Evolutionary conservation across 2,113 vertebrate genomes (phyloP), one percentile per base, ranked within the genome.

Genomic region (Heterochromis multidens): DNA sequence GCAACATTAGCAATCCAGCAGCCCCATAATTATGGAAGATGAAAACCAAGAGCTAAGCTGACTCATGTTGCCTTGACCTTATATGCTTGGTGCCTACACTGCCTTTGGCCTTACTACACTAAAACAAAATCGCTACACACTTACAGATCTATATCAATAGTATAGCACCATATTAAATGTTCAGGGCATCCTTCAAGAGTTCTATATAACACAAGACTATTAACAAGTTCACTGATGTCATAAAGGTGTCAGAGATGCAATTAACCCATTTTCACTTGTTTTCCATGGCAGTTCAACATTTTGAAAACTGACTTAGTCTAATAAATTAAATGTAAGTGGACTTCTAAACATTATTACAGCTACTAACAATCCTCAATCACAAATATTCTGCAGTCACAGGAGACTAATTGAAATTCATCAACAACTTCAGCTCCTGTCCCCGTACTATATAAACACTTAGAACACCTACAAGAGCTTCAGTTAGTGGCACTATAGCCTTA

Each of bases 1-100:
- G 87, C 67, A 72, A 16, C 79, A 81, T 87, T 76, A 61, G 58
- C 60, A 52, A 67, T 63, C 23, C 60, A 72, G 77, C 43, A 72
- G 54, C 17, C 23, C 2, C 65, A 79, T 83, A 63, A 85, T 90
- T 88, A 90, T 90, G 63, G 35, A 85, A 79, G 77, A 70, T 43
- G 19, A 83, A 83, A 90, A 84, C 35, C 33, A 83, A 43, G 58
- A 65, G 35, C 33, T 65, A 67, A 81, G 58, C 83, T 85, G 29
- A 54, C 54, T 89, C 76, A 23, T 49, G 25, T 77, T 81, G 52
- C 49, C 62, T 77, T 80, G 83, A 89, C 77, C 80, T 59, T 3
- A 14, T 17, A 57, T 29, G 31, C 56, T 62, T 27, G 33, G 33
- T 23, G 81, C 40, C 29, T 49, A 46, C 61, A 3, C 35, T 65